A percentile compares a stretch with the other conserved stretches of the same genome.
phyloP scores from a whole-genome alignment of 2,113 vertebrate species.

The Orthonyx spaldingii region DNA sequence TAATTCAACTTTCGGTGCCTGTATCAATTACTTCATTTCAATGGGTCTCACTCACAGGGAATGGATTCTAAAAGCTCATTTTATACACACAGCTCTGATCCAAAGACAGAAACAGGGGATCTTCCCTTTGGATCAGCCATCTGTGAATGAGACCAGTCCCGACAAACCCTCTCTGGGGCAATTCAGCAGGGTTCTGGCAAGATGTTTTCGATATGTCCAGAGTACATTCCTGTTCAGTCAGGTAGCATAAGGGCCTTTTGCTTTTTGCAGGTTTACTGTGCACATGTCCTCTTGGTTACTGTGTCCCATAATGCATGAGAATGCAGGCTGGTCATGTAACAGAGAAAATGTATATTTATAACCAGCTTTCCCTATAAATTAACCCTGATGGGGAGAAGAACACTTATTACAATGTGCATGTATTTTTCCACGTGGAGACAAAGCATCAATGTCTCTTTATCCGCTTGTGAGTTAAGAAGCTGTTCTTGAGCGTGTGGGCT shows the following conservation, averaged over 20 bases:
- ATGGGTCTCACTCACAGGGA: not conserved
- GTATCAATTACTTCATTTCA: not conserved
- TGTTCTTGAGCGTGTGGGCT: not conserved
- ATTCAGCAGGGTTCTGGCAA: not conserved
- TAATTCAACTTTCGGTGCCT: not conserved
- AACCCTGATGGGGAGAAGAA: not conserved
- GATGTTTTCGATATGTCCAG: not conserved
- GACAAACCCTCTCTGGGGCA: not conserved
- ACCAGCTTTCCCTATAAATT: not conserved
- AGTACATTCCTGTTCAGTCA: not conserved
- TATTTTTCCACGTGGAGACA: not conserved
- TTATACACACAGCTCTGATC: not conserved
- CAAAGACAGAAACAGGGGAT: not conserved
- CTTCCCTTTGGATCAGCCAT: not conserved
- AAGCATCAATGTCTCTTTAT: slow-evolving; percentile 4
- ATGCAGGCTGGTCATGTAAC: not conserved
- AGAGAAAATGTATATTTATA: not conserved
- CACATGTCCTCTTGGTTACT: not conserved
- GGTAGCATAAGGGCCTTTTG: not conserved
- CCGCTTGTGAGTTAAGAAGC: not conserved
- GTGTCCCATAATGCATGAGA: not conserved
- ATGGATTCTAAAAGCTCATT: not conserved
- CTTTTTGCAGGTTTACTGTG: not conserved
- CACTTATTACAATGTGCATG: not conserved
- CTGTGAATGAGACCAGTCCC: not conserved